These are phyloP conservation scores for Netelia inedita DNA, from an alignment of 2,888 invertebrate genomes.

Conservation along the genomic window DNA sequence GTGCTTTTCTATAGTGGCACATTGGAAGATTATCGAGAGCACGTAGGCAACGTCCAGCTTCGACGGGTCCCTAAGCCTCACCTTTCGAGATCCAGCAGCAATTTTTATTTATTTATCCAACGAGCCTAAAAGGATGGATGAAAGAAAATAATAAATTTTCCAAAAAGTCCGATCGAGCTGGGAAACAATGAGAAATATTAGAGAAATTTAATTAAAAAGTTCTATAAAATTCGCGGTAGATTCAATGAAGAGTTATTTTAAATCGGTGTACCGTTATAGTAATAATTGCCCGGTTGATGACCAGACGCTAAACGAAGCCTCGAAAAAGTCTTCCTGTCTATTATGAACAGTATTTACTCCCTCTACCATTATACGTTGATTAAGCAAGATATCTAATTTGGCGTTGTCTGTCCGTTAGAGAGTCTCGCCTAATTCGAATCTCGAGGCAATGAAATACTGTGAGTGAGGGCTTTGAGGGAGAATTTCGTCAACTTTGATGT, in stretches of 20 bases:
- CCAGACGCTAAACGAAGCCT: slow-evolving; percentile 8
- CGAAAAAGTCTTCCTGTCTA: slow-evolving; percentile 19
- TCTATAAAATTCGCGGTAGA: too few species aligned
- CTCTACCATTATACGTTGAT: slow-evolving; percentile 25
- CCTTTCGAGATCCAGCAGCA: too few species aligned
- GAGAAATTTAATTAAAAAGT: too few species aligned
- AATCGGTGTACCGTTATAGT: background rate
- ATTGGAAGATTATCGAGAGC: slow-evolving; percentile 48
- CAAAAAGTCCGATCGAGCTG: too few species aligned
- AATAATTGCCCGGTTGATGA: background rate
- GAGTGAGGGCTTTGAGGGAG: background rate
- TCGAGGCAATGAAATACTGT: background rate
- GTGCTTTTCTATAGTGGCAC: slow-evolving; percentile 9
- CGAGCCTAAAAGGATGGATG: too few species aligned
- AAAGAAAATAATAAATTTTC: too few species aligned
- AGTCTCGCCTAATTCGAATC: background rate
- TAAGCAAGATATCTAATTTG: background rate
- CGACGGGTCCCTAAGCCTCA: too few species aligned
- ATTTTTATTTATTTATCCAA: too few species aligned
- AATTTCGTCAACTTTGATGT: background rate
- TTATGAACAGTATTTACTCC: background rate
- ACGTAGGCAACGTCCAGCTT: slow-evolving; percentile 35
- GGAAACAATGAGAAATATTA: too few species aligned
- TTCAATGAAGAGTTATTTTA: too few species aligned
- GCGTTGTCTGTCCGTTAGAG: background rate